Conservation (phyloP, 2,888 invertebrate species). For the Cheilosia pagana region DNA sequence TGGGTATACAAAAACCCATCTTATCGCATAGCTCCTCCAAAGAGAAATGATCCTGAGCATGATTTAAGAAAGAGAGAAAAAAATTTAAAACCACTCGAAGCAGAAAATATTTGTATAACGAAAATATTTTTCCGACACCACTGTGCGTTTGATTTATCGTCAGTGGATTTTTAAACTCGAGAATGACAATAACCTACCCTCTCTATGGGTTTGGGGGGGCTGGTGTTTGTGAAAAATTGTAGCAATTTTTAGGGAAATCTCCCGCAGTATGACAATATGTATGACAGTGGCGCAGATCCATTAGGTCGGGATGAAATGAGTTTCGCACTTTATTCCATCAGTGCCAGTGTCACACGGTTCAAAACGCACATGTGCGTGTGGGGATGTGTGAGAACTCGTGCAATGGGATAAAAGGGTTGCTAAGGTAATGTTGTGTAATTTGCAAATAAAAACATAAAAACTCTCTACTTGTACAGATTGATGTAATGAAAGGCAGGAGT, state of each 20-base stretch:
- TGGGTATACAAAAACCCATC: not conserved
- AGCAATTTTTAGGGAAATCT: conserved; percentile 48
- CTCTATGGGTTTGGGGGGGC: not conserved
- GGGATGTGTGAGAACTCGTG: conserved; percentile 4
- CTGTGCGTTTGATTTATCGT: conserved; percentile 70
- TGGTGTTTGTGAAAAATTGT: conserved; percentile 42
- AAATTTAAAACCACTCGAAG: not conserved
- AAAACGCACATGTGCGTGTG: conserved; percentile 11
- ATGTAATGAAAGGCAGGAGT: conserved; percentile 25
- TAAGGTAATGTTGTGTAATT: conserved; percentile 50
- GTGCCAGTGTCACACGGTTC: conserved; percentile 30
- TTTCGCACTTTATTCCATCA: conserved; percentile 36
- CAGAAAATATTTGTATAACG: conserved; percentile 41
- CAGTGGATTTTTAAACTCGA: conserved; percentile 44
- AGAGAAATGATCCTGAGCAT: conserved; percentile 56
- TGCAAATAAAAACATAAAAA: conserved; percentile 26
- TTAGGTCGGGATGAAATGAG: conserved; percentile 20
- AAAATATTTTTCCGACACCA: conserved; percentile 70
- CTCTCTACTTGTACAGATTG: conserved; percentile 38
- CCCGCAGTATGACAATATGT: not conserved
- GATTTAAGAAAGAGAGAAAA: conserved; percentile 32
- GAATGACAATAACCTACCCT: not conserved
- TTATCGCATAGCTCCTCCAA: not conserved
- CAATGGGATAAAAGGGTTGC: conserved; percentile 34
- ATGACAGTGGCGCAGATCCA: conserved; percentile 17